Evolutionary conservation across 2,113 vertebrate species (phyloP).

Genomic region (Gorsachius goisagi): DNA sequence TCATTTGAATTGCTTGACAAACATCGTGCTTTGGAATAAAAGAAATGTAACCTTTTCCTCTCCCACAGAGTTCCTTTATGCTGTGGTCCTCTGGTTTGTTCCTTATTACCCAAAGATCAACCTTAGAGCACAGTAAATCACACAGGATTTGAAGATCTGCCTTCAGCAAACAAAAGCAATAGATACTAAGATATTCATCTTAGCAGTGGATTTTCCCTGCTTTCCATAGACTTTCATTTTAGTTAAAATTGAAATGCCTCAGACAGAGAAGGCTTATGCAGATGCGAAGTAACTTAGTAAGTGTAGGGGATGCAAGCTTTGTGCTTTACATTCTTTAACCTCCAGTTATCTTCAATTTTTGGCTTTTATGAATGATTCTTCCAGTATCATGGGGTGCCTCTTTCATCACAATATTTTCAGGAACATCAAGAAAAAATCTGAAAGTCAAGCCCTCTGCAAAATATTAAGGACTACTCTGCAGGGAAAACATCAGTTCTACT

Average conservation of each 20-base stretch:
- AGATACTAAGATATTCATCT: background rate
- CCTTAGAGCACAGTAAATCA: background rate
- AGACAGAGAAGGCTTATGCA: background rate
- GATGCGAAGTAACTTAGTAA: background rate
- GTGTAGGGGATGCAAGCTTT: background rate
- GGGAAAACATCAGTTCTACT: background rate
- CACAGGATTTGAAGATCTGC: background rate
- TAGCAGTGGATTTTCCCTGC: background rate
- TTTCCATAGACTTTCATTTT: background rate
- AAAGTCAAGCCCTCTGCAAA: background rate
- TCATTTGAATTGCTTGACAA: background rate
- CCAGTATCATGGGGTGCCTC: background rate
- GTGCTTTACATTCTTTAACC: background rate
- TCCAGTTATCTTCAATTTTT: background rate
- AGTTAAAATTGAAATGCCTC: background rate
- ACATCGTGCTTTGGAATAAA: background rate
- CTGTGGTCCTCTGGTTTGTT: background rate
- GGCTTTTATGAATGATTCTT: background rate
- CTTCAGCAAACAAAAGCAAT: background rate
- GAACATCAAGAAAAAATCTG: background rate
- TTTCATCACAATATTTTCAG: background rate
- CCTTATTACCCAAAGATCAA: background rate
- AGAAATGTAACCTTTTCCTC: background rate
- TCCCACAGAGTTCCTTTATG: background rate
- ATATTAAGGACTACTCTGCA: background rate